phyloP scores from a whole-genome alignment of 2,797 vertebrate species.

The Holocentrus rufus region DNA sequence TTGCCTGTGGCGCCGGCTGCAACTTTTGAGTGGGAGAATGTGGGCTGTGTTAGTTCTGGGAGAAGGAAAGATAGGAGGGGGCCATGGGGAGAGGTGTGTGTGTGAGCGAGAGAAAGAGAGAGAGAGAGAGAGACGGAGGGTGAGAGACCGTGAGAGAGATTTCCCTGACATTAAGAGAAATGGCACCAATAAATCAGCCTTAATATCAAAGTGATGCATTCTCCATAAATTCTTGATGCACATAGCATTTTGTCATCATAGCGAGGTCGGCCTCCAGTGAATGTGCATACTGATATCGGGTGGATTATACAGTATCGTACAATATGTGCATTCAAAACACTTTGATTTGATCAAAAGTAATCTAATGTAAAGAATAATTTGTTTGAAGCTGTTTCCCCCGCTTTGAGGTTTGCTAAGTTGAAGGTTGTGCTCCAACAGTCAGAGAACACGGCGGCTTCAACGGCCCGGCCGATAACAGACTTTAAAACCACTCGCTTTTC shows the following conservation, averaged over 20 bases:
- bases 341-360: background rate
- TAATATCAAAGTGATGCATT: conserved; percentile 38
- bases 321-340: conserved; percentile 1
- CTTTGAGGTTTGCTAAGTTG: conserved; percentile 43
- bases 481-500: conserved; percentile 43
- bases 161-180: conserved; percentile 49
- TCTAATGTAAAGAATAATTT: too few relatives aligned
- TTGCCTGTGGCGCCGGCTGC: conserved; percentile 59
- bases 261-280: conserved; percentile 23
- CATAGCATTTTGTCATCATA: conserved; percentile 15
- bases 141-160: conserved; percentile 21
- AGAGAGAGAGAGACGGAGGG: conserved; percentile 1
- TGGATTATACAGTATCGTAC: conserved; percentile 1
- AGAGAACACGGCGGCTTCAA: conserved; percentile 32
- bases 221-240: conserved; percentile 25
- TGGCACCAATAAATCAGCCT: conserved; percentile 57
- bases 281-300: background rate
- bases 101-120: background rate
- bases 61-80: background rate
- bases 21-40: conserved; percentile 61
- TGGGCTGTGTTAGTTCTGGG: conserved; percentile 18
- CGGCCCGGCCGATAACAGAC: conserved; percentile 51
- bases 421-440: conserved; percentile 37
- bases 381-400: too few relatives aligned
- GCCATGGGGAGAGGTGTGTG: too few relatives aligned